Evolutionary conservation across 23 tunicate genomes (phyloP).

Genomic region (Halocynthia aurantium): DNA sequence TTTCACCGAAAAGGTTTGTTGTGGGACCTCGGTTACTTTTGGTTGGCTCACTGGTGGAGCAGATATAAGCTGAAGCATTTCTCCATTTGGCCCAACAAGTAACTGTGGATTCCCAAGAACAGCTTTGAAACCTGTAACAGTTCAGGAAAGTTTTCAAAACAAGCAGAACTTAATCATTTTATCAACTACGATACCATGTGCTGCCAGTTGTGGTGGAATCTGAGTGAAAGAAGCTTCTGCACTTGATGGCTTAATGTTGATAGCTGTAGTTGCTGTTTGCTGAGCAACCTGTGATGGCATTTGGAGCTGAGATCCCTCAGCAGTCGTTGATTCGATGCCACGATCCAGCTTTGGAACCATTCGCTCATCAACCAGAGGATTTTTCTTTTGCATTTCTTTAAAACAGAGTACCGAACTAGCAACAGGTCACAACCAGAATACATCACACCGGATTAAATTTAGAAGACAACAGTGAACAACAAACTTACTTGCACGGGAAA

Average conservation of each 20-base stretch:
- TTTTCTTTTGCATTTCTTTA: no score
- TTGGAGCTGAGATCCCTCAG: no score
- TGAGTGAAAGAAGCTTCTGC: background rate
- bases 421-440: no score
- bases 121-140: background rate
- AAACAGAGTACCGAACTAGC: no score
- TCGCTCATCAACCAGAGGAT: no score
- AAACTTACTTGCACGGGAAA: no score
- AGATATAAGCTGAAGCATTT: slow-evolving; percentile 7
- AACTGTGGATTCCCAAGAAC: background rate
- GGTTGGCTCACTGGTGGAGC: background rate
- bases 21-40: background rate
- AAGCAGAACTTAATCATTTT: background rate
- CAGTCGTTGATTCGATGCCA: no score
- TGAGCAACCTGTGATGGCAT: background rate
- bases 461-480: no score
- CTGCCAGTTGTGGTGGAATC: slow-evolving; percentile 1
- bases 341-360: no score
- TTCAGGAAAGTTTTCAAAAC: background rate
- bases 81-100: slow-evolving; percentile 2
- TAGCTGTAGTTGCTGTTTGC: background rate
- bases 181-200: slow-evolving; percentile 2
- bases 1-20: background rate
- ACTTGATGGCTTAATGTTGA: no score
- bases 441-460: no score